Evolutionary conservation across 30 jellyfish, hydroid and myxozoan species (phyloP).

Genomic region (Aurelia aurita): DNA sequence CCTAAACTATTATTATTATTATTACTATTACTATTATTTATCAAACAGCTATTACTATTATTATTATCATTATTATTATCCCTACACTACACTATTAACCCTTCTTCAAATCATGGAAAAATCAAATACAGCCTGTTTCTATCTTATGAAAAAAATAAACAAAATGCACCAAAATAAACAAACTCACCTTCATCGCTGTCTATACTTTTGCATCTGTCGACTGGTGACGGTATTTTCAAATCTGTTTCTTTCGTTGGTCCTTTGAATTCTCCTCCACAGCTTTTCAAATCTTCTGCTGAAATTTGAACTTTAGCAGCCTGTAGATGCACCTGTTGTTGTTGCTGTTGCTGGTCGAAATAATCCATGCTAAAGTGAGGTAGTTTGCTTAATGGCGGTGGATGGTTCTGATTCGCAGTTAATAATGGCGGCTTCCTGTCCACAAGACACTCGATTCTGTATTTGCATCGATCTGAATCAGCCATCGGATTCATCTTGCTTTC

Average conservation of each 20-base stretch:
- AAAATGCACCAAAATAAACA: too few species aligned
- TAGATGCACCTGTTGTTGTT: background rate
- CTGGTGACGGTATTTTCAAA: slow-evolving; percentile 27
- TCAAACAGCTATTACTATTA: too few species aligned
- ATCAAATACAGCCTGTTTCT: too few species aligned
- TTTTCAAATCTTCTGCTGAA: background rate
- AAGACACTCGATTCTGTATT: background rate
- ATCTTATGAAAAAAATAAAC: too few species aligned
- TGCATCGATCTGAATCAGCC: slow-evolving; percentile 16
- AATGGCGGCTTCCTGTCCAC: slow-evolving; percentile 36
- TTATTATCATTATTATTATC: too few species aligned
- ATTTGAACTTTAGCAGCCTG: background rate
- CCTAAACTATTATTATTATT: too few species aligned
- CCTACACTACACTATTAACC: too few species aligned
- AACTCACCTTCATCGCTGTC: slow-evolving; percentile 50
- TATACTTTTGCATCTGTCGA: slow-evolving; percentile 7
- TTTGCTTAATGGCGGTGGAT: slow-evolving; percentile 25
- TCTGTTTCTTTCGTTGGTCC: slow-evolving; percentile 20
- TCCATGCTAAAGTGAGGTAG: slow-evolving; percentile 19
- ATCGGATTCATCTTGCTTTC: slow-evolving; percentile 13
- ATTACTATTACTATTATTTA: too few species aligned
- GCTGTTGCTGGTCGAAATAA: slow-evolving; percentile 13
- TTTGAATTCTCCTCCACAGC: slow-evolving; percentile 20
- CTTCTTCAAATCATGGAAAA: too few species aligned
- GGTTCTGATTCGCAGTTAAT: background rate